Base-by-base conservation (phyloP, 1,140 invertebrate genomes). In the Calliopsis andreniformis region DNA sequence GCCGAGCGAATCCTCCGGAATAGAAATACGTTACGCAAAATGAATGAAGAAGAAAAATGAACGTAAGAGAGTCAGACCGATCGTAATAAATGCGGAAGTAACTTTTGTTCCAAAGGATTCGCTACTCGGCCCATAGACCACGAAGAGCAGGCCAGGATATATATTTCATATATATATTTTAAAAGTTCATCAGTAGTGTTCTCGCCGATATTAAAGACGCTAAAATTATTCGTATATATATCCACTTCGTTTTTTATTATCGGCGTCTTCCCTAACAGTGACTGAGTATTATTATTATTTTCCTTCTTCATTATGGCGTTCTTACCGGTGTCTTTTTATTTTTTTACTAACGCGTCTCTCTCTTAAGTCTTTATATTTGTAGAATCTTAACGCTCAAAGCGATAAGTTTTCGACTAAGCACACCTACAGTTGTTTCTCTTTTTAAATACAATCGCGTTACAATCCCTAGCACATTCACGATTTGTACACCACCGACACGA, bases 221-320 rank as follows among this genome's bases (percentile, higher is more conserved):
- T 78, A 72, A 73, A 47, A 55, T 73, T 82, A 79, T 23, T 53
- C 47, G 59, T 79, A 49, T 43, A 58, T 71, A 80, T 80, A 69
- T 62, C 35, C 62, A 79, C 79, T 76, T 82, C 53, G 23, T 62
- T 39, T 62, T 20, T 58, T 79, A 70, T 84, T 76, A 82, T 83
- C 69, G 23, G 42, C 25, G 69, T 69, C 23, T 39, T 16, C 20
- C 45, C 77, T 61, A 78, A 67, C 30, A 68, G 45, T 63, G 61
- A 49, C 45, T 82, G 61, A 83, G 67, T 78, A 83, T 83, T 78
- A 82, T 77, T 82, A 51, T 35, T 1, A 76, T 35, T n/a, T 25
- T 0, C 45, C 7, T 20, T 10, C 12, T 45, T 51, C 25, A 23
- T 42, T 63, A 55, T 55, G 61, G 28, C 61, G 35, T 30, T 69